These are phyloP conservation scores for Tricholauxania praeusta DNA, from an alignment of 2,888 invertebrate species.

Conservation along the genomic window DNA sequence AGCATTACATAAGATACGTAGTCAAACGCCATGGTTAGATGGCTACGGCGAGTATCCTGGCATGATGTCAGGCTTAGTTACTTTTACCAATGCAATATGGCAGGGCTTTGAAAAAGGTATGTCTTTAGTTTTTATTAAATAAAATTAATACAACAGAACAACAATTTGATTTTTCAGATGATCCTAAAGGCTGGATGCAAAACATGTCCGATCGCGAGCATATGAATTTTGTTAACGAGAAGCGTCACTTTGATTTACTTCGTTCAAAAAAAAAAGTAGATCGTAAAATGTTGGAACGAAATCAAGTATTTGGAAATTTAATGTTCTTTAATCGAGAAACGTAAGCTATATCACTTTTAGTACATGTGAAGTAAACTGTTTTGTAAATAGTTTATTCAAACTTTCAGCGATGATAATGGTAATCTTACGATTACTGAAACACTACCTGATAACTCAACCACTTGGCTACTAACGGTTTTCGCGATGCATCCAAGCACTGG, in stretches of 20 bases:
- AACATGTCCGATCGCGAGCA: slow-evolving; percentile 20
- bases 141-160: neutral
- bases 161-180: neutral
- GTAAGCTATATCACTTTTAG: neutral
- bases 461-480: slow-evolving; percentile 20
- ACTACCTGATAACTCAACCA: slow-evolving; percentile 17
- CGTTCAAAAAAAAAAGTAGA: slow-evolving; percentile 1
- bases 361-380: neutral
- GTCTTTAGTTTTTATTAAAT: neutral
- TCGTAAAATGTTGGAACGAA: slow-evolving; percentile 19
- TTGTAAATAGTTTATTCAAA: neutral
- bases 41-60: slow-evolving; percentile 41
- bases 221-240: neutral
- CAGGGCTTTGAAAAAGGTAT: slow-evolving; percentile 26
- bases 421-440: neutral
- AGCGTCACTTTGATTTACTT: slow-evolving; percentile 9
- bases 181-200: slow-evolving; percentile 21
- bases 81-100: slow-evolving; percentile 55
- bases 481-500: slow-evolving; percentile 7
- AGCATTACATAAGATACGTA: slow-evolving; percentile 74
- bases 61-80: slow-evolving; percentile 52
- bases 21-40: slow-evolving; percentile 57
- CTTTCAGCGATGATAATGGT: slow-evolving; percentile 20
- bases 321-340: slow-evolving; percentile 17
- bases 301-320: slow-evolving; percentile 23